A percentile compares a stretch with the other conserved stretches of the same genome.
Evolutionary conservation across 2,797 vertebrate genomes (phyloP).

Genomic region (Myotis findleyi): DNA sequence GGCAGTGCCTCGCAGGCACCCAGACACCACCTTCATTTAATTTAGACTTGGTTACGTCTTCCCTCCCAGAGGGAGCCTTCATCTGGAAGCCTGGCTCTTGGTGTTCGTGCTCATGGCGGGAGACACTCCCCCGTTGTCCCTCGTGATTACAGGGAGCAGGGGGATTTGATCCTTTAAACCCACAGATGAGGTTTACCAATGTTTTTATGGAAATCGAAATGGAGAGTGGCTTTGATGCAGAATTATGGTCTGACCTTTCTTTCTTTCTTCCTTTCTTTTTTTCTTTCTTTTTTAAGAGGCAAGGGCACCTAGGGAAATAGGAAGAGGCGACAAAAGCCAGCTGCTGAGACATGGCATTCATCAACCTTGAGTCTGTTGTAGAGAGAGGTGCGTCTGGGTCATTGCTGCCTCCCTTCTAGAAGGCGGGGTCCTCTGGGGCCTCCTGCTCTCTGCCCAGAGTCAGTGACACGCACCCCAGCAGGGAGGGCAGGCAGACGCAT

Average conservation of each 20-base stretch:
- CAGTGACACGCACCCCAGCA: constrained; percentile 31
- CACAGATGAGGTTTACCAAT: constrained; percentile 68
- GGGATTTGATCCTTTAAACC: constrained; percentile 68
- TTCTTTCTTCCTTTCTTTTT: background rate
- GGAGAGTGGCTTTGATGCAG: constrained; percentile 66
- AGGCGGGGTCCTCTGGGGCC: background rate
- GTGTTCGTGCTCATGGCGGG: constrained; percentile 82
- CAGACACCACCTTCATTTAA: constrained; percentile 81
- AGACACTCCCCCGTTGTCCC: constrained; percentile 80
- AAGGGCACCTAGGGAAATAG: constrained; percentile 43
- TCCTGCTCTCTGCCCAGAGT: background rate
- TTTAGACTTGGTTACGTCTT: constrained; percentile 71
- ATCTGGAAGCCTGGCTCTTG: constrained; percentile 75
- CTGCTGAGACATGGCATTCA: background rate
- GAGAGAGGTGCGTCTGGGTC: constrained; percentile 26
- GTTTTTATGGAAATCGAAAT: constrained; percentile 65
- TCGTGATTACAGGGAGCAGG: constrained; percentile 68
- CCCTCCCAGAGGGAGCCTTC: constrained; percentile 67
- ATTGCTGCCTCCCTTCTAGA: background rate
- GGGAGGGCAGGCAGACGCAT: constrained; percentile 37
- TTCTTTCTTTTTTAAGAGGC: constrained; percentile 16
- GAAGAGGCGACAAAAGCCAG: background rate
- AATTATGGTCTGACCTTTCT: background rate
- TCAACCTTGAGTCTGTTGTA: constrained; percentile 45
- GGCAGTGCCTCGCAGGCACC: constrained; percentile 80